phyloP scores from a whole-genome alignment of 2,888 invertebrate species.

The Drosophila ustulata region DNA sequence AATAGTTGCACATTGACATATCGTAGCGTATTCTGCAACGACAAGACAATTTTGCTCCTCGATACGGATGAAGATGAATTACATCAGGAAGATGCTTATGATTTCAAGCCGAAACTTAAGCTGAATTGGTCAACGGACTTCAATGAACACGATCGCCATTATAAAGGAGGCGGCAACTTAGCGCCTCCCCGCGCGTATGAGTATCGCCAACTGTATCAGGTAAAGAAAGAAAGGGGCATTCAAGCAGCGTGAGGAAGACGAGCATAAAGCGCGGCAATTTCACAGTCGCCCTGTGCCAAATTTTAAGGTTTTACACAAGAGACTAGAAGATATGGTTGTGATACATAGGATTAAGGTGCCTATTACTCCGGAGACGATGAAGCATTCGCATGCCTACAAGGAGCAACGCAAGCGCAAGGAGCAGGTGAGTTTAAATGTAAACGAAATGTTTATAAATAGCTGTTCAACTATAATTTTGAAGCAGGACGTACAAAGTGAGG shows the following conservation, averaged over 20 bases:
- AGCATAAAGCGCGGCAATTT: constrained; percentile 81
- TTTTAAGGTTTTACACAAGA: constrained; percentile 62
- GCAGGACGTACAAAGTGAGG: constrained; percentile 29
- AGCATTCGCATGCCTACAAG: constrained; percentile 67
- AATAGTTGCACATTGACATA: too few species aligned
- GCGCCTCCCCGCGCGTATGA: constrained; percentile 75
- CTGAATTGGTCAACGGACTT: constrained; percentile 20
- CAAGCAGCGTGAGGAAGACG: constrained; percentile 72
- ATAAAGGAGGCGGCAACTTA: background rate
- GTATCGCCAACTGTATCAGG: constrained; percentile 78
- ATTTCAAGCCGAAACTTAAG: constrained; percentile 19
- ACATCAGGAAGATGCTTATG: too few species aligned
- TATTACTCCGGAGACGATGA: constrained; percentile 79
- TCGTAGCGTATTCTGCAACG: too few species aligned
- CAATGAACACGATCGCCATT: background rate
- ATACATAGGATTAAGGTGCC: constrained; percentile 73
- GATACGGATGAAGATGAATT: too few species aligned
- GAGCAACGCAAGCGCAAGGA: constrained; percentile 25
- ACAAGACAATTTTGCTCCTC: too few species aligned
- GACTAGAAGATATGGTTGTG: constrained; percentile 42
- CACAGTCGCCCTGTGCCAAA: constrained; percentile 83
- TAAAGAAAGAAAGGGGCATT: constrained; percentile 68
- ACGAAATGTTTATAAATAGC: too few species aligned
- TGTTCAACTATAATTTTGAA: constrained; percentile 73
- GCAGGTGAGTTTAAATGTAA: constrained; percentile 34